Percentiles rank a stretch among this genome's conserved stretches.
These are phyloP conservation scores for Oscheius sp. DNA, from an alignment of 2,888 invertebrate species.

Conservation along the genomic window DNA sequence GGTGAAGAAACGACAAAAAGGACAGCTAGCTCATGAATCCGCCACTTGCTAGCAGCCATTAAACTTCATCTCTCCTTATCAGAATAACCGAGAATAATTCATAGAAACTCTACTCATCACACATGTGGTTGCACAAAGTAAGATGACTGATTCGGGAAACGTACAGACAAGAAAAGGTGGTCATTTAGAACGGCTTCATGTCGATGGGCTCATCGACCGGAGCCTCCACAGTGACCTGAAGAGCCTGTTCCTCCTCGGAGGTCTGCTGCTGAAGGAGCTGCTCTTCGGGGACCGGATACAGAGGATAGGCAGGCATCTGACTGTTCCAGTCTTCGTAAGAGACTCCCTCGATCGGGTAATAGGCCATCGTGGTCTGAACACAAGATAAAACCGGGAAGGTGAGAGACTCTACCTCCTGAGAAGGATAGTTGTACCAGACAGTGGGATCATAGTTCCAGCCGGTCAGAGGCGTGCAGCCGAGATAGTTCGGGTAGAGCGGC, in stretches of 20 bases:
- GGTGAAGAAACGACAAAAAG: too few relatives aligned
- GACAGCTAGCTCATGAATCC: too few relatives aligned
- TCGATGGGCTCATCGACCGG: background rate
- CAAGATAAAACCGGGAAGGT: background rate
- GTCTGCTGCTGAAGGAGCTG: background rate
- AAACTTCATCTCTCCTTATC: background rate
- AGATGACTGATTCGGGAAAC: background rate
- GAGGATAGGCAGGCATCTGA: slow-evolving; percentile 20
- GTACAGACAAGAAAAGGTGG: background rate
- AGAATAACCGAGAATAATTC: background rate
- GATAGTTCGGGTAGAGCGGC: slow-evolving; percentile 10
- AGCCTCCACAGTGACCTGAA: background rate
- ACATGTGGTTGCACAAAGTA: background rate
- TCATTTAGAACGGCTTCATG: background rate
- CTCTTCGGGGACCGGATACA: background rate
- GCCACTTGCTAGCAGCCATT: background rate
- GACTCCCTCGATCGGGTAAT: slow-evolving; percentile 12
- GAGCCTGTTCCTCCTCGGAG: background rate
- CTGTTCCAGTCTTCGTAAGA: slow-evolving; percentile 17
- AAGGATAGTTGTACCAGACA: slow-evolving; percentile 20
- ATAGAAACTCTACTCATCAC: background rate
- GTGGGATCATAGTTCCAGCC: slow-evolving; percentile 21
- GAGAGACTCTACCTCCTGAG: background rate
- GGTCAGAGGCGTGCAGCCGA: slow-evolving; percentile 18
- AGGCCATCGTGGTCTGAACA: background rate